Conservation (phyloP, 2,113 vertebrate species). For the Miniopterus natalensis region DNA sequence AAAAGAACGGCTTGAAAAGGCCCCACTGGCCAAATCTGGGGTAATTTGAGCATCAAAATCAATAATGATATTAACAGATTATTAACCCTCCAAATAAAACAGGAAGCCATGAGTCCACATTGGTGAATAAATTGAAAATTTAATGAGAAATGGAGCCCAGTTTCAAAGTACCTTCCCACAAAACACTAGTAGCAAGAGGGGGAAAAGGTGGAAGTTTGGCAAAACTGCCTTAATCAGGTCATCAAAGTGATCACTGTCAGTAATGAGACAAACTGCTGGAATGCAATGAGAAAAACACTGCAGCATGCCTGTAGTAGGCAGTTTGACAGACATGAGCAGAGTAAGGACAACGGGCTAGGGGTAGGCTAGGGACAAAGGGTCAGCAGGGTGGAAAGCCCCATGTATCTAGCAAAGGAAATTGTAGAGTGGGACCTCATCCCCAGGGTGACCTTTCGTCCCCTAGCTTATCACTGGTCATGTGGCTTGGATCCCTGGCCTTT, state of each 20-base stretch:
- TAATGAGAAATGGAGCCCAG: not conserved
- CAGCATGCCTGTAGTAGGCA: too few relatives aligned
- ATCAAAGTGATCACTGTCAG: constrained; percentile 4
- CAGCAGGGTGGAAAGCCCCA: too few relatives aligned
- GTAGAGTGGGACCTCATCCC: too few relatives aligned
- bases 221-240: constrained; percentile 27
- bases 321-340: too few relatives aligned
- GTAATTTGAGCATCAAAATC: constrained; percentile 47
- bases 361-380: too few relatives aligned
- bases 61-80: constrained; percentile 43
- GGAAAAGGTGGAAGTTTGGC: constrained; percentile 27
- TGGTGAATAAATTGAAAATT: not conserved
- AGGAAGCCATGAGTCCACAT: not conserved
- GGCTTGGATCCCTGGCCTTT: too few relatives aligned
- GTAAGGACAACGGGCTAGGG: too few relatives aligned
- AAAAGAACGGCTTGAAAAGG: constrained; percentile 36
- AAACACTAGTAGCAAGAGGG: constrained; percentile 17
- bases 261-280: not conserved
- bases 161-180: constrained; percentile 37
- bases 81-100: constrained; percentile 36
- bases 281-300: not conserved
- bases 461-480: too few relatives aligned
- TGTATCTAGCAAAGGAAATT: too few relatives aligned
- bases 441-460: too few relatives aligned
- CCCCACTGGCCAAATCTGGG: not conserved